Evolutionary conservation across 2,888 invertebrate species (phyloP), one percentile per base, ranked within the genome.

Genomic region (Lissocephala sabroskyi): DNA sequence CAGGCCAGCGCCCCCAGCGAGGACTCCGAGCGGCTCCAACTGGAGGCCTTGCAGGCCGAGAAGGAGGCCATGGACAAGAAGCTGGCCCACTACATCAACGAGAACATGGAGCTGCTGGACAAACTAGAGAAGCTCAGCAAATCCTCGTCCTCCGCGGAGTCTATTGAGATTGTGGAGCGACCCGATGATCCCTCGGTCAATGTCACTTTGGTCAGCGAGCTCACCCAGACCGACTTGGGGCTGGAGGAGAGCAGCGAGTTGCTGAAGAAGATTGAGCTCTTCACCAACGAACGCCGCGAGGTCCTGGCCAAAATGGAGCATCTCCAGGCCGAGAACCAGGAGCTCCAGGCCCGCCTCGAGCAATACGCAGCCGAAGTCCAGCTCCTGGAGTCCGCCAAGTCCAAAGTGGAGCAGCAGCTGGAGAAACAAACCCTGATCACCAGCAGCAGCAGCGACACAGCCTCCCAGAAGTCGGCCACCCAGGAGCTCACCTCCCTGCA

Each of bases 91-190:
- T 90, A 89, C 64, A 86, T 90, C 23, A 89, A 90, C 75, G 92
- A 92, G 84, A 93, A 93, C 76, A 90, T 90, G 65, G 92, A 92
- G 53, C 83, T 93, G 7, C 86, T 89, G 18, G 91, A 90, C 64
- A 91, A 91, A 81, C 83, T 93, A 28, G 90, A 91, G 62, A 92
- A 93, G 79, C 75, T 92, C 3, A 92, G 89, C 48, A 81, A 80
- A 48, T 91, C 91, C 75, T 90, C 91, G 1, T 91, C 91, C 44
- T 91, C 91, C 0, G 91, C 91, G 2, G 91, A 91, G 82, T 91
- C 91, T 40, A 92, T 92, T 43, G 91, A 91, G 84, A 91, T 91
- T 52, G 91, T 91, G 1, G 91, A 91, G 86, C 70, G 89, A 10
- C 84, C 91, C 52, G 90, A 90, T 13, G 89, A 89, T 52, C 90